phyloP scores from a whole-genome alignment of 2,113 vertebrate genomes.

The Mohoua ochrocephala region DNA sequence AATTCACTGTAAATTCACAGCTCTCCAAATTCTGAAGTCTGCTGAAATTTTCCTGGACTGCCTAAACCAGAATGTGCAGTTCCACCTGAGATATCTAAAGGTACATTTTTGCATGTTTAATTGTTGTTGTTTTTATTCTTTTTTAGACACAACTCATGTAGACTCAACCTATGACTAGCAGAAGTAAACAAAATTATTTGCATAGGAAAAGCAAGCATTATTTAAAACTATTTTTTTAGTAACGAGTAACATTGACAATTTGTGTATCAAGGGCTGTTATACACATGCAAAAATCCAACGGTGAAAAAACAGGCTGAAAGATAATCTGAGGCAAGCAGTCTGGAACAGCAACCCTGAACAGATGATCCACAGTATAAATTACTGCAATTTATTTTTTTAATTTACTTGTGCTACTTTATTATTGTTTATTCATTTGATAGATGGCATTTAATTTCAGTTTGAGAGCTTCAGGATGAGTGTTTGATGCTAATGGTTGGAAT shows the following conservation, averaged over 20 bases:
- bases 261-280: neutral
- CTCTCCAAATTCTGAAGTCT: neutral
- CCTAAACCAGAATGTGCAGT: neutral
- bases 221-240: neutral
- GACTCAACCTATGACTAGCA: neutral
- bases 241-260: neutral
- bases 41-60: neutral
- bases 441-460: slow-evolving; percentile 39
- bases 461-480: neutral
- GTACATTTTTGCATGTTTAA: neutral
- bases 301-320: neutral
- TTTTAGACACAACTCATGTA: neutral
- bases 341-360: neutral
- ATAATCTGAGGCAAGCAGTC: neutral
- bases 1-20: neutral
- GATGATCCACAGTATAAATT: neutral
- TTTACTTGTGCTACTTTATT: slow-evolving; percentile 18
- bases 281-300: neutral
- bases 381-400: neutral
- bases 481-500: slow-evolving; percentile 35
- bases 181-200: neutral
- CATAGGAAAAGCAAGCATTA: neutral
- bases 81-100: neutral
- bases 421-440: slow-evolving; percentile 49
- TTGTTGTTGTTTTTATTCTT: neutral